Evolutionary conservation across 2,888 invertebrate species (phyloP), one percentile per base, ranked within the genome.

Genomic region (Charanyca ferruginea): DNA sequence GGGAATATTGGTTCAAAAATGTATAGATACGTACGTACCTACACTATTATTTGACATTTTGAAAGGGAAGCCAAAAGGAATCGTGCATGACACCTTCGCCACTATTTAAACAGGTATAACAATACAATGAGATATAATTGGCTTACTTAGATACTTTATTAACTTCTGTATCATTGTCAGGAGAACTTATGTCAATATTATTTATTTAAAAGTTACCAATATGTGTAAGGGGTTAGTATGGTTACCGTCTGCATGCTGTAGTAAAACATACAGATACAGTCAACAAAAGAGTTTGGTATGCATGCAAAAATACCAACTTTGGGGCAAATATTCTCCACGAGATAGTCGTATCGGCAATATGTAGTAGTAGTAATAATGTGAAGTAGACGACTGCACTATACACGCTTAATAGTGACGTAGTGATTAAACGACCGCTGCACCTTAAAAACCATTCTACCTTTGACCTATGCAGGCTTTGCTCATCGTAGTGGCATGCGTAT

Each of bases 21-120:
- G 6, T 45, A 11, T 62, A 18, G n/a, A 22, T 20, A 3, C n/a
- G n/a, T n/a, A n/a, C n/a, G 32, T 1, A 32, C 11, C 32, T 32
- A 32, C n/a, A 32, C 22, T 18, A 11, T 3, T 41, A 25, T n/a
- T 20, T 20, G 11, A 1, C 16, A 38, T 35, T 64, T 35, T 3
- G 41, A 42, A 49, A 42, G 20, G 6, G 13, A 28, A 60, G 4
- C 7, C 42, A 5, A 62, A 49, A 38, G 4, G 5, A 20, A 58
- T 47, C 38, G 38, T 47, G 61, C 25, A 11, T 7, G 25, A 22
- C 25, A 35, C 48, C 62, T 71, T 72, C 16, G 25, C 25, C 49
- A 22, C 32, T 16, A 11, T 48, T 48, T 11, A n/a, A 1, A 41
- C 9, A 41, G 32, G 32, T n/a, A n/a, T n/a, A n/a, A n/a, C 16